Evolutionary conservation across 2,113 vertebrate species (phyloP), one percentile per base, ranked within the genome.

Genomic region (Peromyscus leucopus): DNA sequence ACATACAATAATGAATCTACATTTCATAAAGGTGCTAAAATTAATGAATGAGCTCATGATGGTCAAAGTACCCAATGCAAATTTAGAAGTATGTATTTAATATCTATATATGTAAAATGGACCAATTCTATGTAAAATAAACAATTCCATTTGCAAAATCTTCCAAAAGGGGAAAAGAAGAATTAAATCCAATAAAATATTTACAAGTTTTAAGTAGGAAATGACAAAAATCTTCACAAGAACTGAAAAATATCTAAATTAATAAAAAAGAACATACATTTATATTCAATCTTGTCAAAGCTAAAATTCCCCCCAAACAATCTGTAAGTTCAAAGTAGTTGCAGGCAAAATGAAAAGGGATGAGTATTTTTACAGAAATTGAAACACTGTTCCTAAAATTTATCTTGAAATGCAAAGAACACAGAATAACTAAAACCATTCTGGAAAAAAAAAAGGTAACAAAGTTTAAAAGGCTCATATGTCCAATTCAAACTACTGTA

Each of bases 161-260:
- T 48, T 75, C 63, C 92, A 87, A 86, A 78, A 48, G 13, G 6
- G 16, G 55, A 21, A 16, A 89, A 93, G 31, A 57, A 67, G 24
- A 48, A 51, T 48, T 76, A 88, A 74, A 65, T 72, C 42, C 90
- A 96, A 87, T 90, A 94, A 76, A 79, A 89, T 15, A 90, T 92
- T 36, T 63, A 19, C 2, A 69, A 91, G 2, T 85, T 19, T 36
- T 42, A 93, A 24, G 67, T 63, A 31, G 10, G 84, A 91, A 91
- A 48, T 24, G 22, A 87, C 0, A 85, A 93, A 91, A 67, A 42
- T 42, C 48, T 76, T 89, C 19, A 46, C 61, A 24, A 85, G 15
- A 91, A 26, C 71, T 80, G 65, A 93, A 67, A 55, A 76, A 85
- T 10, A 80, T 33, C 26, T 92, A 65, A 82, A 95, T 80, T 39